Evolutionary conservation across 2,113 vertebrate genomes (phyloP).

Genomic region (Empidonax traillii): DNA sequence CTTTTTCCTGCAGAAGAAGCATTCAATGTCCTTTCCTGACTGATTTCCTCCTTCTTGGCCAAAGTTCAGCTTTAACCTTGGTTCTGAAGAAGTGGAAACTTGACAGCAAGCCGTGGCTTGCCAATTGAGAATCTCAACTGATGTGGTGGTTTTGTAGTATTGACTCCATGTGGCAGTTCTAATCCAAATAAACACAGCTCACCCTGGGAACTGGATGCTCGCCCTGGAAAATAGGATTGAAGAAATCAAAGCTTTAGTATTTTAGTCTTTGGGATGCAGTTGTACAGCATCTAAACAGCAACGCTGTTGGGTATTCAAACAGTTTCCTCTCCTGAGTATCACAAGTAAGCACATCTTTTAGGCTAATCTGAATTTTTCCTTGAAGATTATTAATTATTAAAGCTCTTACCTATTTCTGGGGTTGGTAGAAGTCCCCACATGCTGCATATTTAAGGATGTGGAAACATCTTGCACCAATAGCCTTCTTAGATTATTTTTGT

Average conservation of each 20-base stretch:
- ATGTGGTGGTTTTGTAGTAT: background rate
- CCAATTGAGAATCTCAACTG: background rate
- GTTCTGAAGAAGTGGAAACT: background rate
- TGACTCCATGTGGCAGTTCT: background rate
- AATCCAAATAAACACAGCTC: background rate
- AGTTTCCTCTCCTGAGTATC: background rate
- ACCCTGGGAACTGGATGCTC: background rate
- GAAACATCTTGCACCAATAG: background rate
- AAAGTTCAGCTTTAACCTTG: background rate
- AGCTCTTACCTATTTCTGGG: background rate
- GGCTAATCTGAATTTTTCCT: background rate
- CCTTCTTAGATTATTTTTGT: background rate
- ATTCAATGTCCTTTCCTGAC: background rate
- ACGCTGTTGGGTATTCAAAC: background rate
- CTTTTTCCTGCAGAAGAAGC: background rate
- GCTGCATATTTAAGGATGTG: background rate
- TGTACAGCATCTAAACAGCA: background rate
- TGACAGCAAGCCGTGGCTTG: background rate
- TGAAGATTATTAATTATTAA: background rate
- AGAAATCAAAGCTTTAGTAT: background rate
- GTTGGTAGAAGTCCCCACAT: background rate
- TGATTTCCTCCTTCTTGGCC: background rate
- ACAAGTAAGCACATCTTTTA: background rate
- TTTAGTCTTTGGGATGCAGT: background rate
- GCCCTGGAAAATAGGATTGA: background rate